A percentile compares a stretch with the other conserved stretches of the same genome.
These are phyloP conservation scores for Hypsopygia costalis DNA, from an alignment of 2,888 invertebrate species.

Conservation along the genomic window DNA sequence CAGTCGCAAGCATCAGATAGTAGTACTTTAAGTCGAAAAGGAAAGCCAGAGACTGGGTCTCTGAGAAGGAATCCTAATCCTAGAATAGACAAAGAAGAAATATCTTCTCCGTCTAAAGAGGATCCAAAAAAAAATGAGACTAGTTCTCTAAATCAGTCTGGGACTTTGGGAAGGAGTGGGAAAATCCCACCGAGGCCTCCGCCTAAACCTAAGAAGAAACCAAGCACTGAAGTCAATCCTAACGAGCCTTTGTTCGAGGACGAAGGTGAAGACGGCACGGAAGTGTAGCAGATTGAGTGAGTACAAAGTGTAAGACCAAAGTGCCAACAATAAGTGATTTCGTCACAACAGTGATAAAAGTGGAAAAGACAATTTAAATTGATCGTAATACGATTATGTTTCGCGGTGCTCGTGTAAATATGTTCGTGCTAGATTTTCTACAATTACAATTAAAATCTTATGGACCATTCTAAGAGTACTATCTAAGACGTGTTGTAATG, in stretches of 20 bases:
- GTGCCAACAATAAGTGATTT: conserved; percentile 71
- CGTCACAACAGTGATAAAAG: conserved; percentile 40
- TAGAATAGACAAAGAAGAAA: conserved; percentile 51
- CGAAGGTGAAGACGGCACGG: conserved; percentile 93
- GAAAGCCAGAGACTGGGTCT: conserved; percentile 77
- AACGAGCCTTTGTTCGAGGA: conserved; percentile 91
- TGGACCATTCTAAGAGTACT: conserved; percentile 55
- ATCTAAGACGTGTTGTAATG: conserved; percentile 31
- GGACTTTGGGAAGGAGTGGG: conserved; percentile 71
- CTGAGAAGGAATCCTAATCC: conserved; percentile 60
- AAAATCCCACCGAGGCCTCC: conserved; percentile 92
- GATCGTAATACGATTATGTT: conserved; percentile 39
- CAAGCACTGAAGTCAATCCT: conserved; percentile 75
- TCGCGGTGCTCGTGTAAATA: conserved; percentile 78
- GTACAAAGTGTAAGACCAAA: conserved; percentile 49
- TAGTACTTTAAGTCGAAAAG: conserved; percentile 64
- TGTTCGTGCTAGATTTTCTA: conserved; percentile 77
- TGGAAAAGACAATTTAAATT: conserved; percentile 26
- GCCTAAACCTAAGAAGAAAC: conserved; percentile 90
- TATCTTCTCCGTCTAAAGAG: conserved; percentile 61
- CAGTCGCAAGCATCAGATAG: conserved; percentile 56
- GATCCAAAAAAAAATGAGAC: conserved; percentile 56
- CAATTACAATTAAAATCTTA: conserved; percentile 59
- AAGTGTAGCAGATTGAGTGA: conserved; percentile 82
- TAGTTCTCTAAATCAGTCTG: conserved; percentile 60